A percentile compares a stretch with the other conserved stretches of the same genome.
phyloP scores from a whole-genome alignment of 2,113 vertebrate genomes.

The Oxyura jamaicensis region DNA sequence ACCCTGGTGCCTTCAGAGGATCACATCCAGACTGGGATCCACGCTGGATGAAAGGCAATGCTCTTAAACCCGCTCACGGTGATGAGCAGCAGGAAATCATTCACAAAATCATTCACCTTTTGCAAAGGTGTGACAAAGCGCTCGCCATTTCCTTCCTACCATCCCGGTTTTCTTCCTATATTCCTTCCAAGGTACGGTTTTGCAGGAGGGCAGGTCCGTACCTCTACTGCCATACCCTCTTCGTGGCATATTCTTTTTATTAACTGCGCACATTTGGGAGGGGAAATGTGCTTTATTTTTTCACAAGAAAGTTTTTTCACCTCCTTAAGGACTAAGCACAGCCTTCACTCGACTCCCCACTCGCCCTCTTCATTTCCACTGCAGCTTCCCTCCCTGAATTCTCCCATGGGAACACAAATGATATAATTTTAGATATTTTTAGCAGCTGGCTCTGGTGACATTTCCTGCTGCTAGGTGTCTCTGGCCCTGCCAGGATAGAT shows the following conservation, averaged over 20 bases:
- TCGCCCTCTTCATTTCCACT: neutral
- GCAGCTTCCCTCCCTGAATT: neutral
- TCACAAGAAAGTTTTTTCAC: too few relatives aligned
- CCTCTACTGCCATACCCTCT: neutral
- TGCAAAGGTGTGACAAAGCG: neutral
- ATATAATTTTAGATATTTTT: neutral
- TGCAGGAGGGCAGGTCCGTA: neutral
- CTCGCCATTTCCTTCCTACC: neutral
- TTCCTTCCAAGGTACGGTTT: neutral
- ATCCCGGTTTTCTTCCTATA: too few relatives aligned
- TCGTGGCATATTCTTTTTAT: neutral
- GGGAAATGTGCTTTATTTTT: neutral
- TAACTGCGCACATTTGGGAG: neutral
- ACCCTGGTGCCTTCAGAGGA: neutral
- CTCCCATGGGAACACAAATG: neutral
- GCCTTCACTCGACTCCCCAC: neutral
- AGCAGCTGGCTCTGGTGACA: neutral
- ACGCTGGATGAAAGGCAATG: neutral
- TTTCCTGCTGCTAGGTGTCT: constrained; percentile 7
- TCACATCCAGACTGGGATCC: neutral
- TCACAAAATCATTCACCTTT: neutral
- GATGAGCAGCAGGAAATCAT: neutral
- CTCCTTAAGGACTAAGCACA: neutral
- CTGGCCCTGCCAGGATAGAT: constrained; percentile 5
- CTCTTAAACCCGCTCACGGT: neutral